Evolutionary conservation across 2,113 vertebrate genomes (phyloP).

Genomic region (Ploceus nigricollis): DNA sequence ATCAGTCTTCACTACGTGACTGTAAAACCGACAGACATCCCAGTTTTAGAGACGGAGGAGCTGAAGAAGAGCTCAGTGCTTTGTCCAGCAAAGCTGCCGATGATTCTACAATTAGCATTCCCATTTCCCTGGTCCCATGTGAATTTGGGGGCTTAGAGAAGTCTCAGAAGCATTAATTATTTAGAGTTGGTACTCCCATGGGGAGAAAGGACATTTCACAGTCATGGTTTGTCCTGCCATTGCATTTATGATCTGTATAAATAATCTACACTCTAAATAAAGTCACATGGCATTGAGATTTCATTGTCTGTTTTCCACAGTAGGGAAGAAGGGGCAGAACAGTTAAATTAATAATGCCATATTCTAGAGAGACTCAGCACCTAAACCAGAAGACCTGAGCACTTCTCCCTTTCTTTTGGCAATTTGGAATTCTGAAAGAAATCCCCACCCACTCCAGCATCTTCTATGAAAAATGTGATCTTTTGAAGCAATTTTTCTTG

Average conservation of each 20-base stretch:
- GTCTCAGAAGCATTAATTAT: not conserved
- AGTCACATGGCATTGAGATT: not conserved
- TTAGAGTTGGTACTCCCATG: not conserved
- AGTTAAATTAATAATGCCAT: not conserved
- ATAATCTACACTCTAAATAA: not conserved
- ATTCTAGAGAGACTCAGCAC: not conserved
- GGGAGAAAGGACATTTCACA: not conserved
- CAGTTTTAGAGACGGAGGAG: not conserved
- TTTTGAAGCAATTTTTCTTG: not conserved
- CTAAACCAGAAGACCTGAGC: not conserved
- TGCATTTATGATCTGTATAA: not conserved
- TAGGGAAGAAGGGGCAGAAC: not conserved
- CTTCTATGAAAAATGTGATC: not conserved
- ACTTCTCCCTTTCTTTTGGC: not conserved
- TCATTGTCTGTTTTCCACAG: not conserved
- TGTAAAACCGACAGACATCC: constrained; percentile 24
- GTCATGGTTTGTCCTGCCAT: not conserved
- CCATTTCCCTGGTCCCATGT: not conserved
- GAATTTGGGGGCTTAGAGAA: not conserved
- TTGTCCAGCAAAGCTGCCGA: not conserved
- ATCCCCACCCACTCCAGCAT: not conserved
- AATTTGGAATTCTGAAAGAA: not conserved
- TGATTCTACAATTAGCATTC: not conserved
- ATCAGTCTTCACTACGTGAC: constrained; percentile 18
- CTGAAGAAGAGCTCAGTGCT: not conserved